Conservation (phyloP, 2,797 vertebrate species). For the Manis crassicaudata region DNA sequence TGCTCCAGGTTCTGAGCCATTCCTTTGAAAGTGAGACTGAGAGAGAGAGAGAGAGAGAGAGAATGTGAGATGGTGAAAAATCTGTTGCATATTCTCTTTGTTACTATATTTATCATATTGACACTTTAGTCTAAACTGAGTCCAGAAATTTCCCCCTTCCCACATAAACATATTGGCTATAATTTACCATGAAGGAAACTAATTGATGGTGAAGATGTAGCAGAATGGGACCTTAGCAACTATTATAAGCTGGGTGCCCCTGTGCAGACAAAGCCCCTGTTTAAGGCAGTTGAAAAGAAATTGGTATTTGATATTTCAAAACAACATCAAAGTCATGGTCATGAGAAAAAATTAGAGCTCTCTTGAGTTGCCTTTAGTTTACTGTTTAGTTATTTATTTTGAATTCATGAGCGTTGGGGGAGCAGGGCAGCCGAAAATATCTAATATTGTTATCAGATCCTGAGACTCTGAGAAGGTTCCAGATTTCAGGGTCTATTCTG, state of each 20-base stretch:
- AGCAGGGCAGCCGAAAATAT: neutral
- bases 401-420: neutral
- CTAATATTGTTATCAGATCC: neutral
- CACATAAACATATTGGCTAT: neutral
- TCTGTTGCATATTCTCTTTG: neutral
- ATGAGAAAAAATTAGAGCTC: neutral
- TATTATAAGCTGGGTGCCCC: neutral
- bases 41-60: neutral
- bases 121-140: slow-evolving; percentile 62
- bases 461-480: neutral
- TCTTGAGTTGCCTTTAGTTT: neutral
- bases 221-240: neutral
- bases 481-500: neutral
- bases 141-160: slow-evolving; percentile 48
- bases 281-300: neutral
- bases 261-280: neutral
- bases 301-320: slow-evolving; percentile 26
- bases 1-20: neutral
- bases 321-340: neutral
- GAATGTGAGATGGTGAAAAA: neutral
- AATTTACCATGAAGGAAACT: slow-evolving; percentile 38
- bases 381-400: neutral
- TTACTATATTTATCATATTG: slow-evolving; percentile 61
- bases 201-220: neutral
- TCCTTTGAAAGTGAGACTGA: neutral